These are phyloP conservation scores for Alcedo quadribrachys DNA, from an alignment of 2,797 vertebrate genomes.

Conservation along the genomic window DNA sequence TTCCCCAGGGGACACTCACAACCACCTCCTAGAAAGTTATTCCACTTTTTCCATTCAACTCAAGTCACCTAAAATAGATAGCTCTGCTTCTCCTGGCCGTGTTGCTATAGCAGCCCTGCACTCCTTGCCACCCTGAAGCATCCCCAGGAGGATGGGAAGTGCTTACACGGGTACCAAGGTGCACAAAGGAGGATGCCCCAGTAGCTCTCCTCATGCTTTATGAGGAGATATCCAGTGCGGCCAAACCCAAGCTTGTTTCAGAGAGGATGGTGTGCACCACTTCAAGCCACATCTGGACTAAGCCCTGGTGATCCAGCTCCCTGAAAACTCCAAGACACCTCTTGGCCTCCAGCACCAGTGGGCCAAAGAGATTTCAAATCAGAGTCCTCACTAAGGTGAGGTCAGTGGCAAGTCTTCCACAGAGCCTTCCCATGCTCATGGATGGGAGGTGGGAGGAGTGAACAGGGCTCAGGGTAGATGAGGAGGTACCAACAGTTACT, in stretches of 20 bases:
- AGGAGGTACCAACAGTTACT: background rate
- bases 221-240: rapidly evolving
- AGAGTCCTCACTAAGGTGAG: rapidly evolving
- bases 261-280: background rate
- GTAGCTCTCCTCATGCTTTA: background rate
- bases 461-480: background rate
- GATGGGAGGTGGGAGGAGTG: background rate
- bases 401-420: background rate
- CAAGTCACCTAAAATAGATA: background rate
- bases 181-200: background rate
- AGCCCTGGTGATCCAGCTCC: background rate
- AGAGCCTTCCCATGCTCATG: rapidly evolving
- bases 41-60: background rate
- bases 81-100: background rate
- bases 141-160: background rate
- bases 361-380: background rate
- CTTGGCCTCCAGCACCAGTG: background rate
- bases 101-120: background rate
- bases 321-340: background rate
- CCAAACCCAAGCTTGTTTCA: background rate
- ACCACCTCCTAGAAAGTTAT: background rate
- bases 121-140: background rate
- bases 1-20: background rate
- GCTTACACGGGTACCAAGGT: background rate
- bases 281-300: background rate